Base-by-base conservation (phyloP, 2,888 invertebrate genomes). In the Drosophila putrida region DNA sequence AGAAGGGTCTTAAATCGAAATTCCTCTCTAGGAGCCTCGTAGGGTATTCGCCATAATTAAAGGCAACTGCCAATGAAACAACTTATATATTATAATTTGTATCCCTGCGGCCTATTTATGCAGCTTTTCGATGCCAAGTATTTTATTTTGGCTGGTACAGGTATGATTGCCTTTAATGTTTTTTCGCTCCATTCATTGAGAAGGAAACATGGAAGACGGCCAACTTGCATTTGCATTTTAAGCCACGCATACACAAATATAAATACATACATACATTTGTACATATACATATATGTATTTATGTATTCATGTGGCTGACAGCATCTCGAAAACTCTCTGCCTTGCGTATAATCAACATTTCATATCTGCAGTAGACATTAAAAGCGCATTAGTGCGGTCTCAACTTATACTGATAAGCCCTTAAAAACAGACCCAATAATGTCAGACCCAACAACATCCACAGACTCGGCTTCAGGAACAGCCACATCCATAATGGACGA, bases 381-480 rank as follows among this genome's bases (percentile, higher is more conserved):
- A 92, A 92, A 92, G 92, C 92, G 92, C 92, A 92, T 92, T 92
- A 92, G 92, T 91, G 91, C 84, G 86, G 84, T 82, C 88, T 80
- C 88, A 88, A 80, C 79, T 78, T 65, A 78, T 70, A 58, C 80
- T 80, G 87, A 88, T 81, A 88, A 88, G 73, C 69, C 68, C 82
- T 74, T 69, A 60, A 72, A 72, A 71, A 72, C 67, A 58, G 51
- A 27, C 57, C 64, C 71, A 80, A 66, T 60, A 71, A 71, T 62
- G 67, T 51, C 68, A 46, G 55, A 49, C 51, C 15, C 33, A 61
- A 63, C 43, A 39, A 31, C 53, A 53, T 28, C 9, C 15, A 57
- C 28, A 39, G 28, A 10, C 13, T 51, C 31, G 8, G 1, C n/a
- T n/a, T 28, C 8, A 31, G 28, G 28, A 35, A 13, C 25, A 46